Base-by-base conservation (phyloP, 2,888 invertebrate genomes). In the Pheosia gnoma region DNA sequence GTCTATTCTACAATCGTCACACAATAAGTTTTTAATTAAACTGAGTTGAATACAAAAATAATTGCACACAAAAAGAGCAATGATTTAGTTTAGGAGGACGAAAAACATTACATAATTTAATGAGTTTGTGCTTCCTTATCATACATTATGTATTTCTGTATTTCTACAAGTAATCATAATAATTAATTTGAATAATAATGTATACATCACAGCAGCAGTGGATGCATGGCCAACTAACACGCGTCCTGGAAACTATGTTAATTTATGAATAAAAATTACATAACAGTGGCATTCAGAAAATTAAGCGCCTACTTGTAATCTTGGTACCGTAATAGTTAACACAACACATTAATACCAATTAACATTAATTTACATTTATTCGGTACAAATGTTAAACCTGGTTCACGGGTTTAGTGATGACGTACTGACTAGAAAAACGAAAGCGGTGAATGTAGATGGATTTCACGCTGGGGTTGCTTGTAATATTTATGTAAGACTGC, bases 201-300 rank as follows among this genome's bases (percentile, higher is more conserved):
- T 74, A 63, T 68, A 65, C 66, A 71, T 67, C 61, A 67, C 61
- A 60, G 53, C 53, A 63, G 54, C 59, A 59, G 41, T 59, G 53
- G 62, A 59, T 65, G 74, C 60, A 66, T 66, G 59, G 54, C 68
- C 66, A 68, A 74, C 59, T 77, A 68, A 70, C 75, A 68, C 70
- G 72, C 72, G 75, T 72, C 75, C 72, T 75, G 75, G 78, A 75
- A 75, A 75, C 70, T 67, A 63, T 77, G 75, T 71, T 77, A 77
- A 71, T 65, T 67, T 68, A 60, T 67, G 65, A 78, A 74, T 71
- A 72, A 72, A 70, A 68, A 67, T 77, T 71, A 67, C 70, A 60
- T 69, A 70, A 75, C 60, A 59, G 70, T 63, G 61, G 71, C 60
- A 67, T 59, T 65, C 62, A 65, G 52, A 38, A 68, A 70, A 66